Percentiles rank a stretch among this genome's conserved stretches.
phyloP scores from a whole-genome alignment of 1,140 invertebrate species.

The Penaeus indicus region DNA sequence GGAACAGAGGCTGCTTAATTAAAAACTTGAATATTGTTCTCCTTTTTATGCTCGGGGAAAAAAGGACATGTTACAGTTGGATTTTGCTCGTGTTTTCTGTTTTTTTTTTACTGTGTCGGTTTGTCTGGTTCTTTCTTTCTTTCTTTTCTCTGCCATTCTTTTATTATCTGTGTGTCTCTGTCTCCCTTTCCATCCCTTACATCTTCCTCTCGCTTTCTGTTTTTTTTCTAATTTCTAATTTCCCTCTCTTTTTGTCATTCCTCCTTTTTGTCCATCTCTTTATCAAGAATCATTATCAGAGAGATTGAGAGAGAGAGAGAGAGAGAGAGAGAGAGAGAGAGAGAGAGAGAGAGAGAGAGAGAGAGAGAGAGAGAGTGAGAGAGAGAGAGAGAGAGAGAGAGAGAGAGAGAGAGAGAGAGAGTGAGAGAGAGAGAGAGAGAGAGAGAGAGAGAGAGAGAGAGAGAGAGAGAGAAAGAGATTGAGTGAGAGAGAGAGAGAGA shows the following conservation, averaged over 20 bases:
- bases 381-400: not conserved
- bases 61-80: too few species aligned
- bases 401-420: not conserved
- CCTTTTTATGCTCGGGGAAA: too few species aligned
- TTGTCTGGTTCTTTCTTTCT: not conserved
- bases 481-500: constrained; percentile 12
- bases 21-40: too few species aligned
- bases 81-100: too few species aligned
- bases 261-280: not conserved
- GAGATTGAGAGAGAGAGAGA: not conserved
- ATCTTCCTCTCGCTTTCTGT: not conserved
- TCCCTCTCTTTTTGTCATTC: not conserved
- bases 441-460: not conserved
- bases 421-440: not conserved
- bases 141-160: not conserved
- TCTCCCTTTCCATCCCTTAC: not conserved
- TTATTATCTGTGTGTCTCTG: not conserved
- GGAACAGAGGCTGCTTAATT: too few species aligned
- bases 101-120: too few species aligned
- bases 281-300: not conserved
- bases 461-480: constrained; percentile 28
- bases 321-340: not conserved
- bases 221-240: not conserved
- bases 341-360: not conserved
- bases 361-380: not conserved